These are phyloP conservation scores for Murina feae DNA, from an alignment of 2,113 vertebrate species.

Conservation along the genomic window DNA sequence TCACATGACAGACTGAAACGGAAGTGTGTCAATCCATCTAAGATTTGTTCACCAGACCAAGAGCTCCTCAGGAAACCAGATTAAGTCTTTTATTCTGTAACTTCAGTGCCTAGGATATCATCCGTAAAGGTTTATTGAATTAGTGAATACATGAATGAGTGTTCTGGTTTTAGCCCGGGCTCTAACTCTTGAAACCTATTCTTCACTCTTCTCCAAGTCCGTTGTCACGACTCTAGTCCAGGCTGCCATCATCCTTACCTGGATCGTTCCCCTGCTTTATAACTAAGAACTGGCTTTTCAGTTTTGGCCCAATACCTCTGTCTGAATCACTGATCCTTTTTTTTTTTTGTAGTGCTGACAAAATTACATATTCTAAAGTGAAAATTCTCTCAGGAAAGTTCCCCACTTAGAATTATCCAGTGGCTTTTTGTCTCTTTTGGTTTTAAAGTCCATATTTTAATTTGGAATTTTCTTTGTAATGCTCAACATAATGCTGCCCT, in stretches of 20 bases:
- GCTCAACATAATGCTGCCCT: neutral
- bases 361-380: neutral
- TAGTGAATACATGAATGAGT: neutral
- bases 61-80: neutral
- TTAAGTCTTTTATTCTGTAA: neutral
- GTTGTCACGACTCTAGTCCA: neutral
- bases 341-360: neutral
- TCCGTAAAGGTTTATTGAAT: neutral
- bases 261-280: neutral
- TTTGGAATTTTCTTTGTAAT: neutral
- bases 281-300: accelerated
- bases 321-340: neutral
- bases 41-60: neutral
- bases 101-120: neutral
- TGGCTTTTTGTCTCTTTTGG: neutral
- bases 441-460: neutral
- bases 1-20: neutral
- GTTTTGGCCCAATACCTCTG: neutral
- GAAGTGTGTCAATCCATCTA: neutral
- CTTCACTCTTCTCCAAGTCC: neutral
- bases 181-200: neutral
- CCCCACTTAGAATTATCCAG: neutral
- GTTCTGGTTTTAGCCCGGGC: neutral
- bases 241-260: neutral
- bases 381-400: neutral